Evolutionary conservation across 2,113 vertebrate genomes (phyloP), one percentile per base, ranked within the genome.

Genomic region (Polypterus bichir): DNA sequence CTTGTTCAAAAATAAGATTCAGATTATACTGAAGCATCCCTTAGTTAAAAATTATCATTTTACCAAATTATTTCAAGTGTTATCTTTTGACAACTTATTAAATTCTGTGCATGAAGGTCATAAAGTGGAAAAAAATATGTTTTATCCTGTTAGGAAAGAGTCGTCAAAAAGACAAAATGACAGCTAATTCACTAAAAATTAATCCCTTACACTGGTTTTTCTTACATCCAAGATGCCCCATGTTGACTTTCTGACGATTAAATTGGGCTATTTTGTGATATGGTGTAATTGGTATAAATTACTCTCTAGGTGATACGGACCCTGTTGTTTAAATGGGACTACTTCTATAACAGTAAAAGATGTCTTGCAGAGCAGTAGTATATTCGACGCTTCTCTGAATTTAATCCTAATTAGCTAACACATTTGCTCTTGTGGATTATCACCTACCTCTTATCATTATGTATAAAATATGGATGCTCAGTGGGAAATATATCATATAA

Each of bases 241-340:
- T 84, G 83, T 84, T 78, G 80, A 77, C 81, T 84, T 78, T 78
- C 76, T 82, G 75, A 81, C 83, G 84, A 83, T 82, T 86, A 85
- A 85, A 83, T 86, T 82, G 81, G 83, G 81, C 78, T 73, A 76
- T 85, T 85, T 85, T 80, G 81, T 83, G 83, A 81, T 73, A 78
- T 81, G 81, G 68, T 78, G 85, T 86, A 87, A 87, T 86, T 86
- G 84, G 83, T 79, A 82, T 79, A 81, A 87, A 84, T 83, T 87
- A 82, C 82, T 81, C 83, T 82, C 82, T 80, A 83, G 82, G 84
- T 84, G 84, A 87, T 84, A 82, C 77, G 77, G 76, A 86, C 80
- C 80, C 80, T 86, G 84, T 85, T 84, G 83, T 87, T 87, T 84
- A 83, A 87, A 65, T 64, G 55, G 58, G 61, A 48, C 62, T 64